Base-by-base conservation (phyloP, 2,113 vertebrate genomes). In the Montifringilla adamsi region DNA sequence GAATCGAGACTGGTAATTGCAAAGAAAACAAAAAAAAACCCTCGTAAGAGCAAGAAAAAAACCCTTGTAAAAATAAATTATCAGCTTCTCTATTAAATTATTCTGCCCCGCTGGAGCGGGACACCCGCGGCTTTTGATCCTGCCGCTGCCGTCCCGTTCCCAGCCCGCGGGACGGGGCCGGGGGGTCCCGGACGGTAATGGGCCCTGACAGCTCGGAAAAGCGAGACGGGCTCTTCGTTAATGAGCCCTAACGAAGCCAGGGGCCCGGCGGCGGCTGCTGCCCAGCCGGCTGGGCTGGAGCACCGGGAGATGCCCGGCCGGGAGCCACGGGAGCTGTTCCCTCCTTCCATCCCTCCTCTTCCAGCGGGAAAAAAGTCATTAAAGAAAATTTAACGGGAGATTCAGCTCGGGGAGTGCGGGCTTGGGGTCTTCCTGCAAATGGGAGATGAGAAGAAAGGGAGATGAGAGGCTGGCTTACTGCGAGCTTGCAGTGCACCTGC, bases 51-150 rank as follows among this genome's bases (percentile, higher is more conserved):
- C 53, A 63, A 49, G 75, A 74, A 43, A 49, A 64, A 31, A 6
- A 1, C 31, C 44, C 66, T 80, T 87, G 75, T 93, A 62, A 58
- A 92, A 94, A 92, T 95, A 94, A 90, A 78, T 82, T 9, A 44
- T 91, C 70, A 88, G 79, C 77, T 85, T 73, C 59, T 80, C 95
- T 90, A 97, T 97, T 96, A 97, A 97, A 97, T 97, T 96, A 44
- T 96, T 97, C 97, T 73, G 78, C 94, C 92, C 85, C 43, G 39
- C n/a, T 91, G 96, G 89, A 95, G 84, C 74, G 56, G 92, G 92
- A 46, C 95, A 79, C 91, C 89, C 89, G 3, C 3, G 2, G 77
- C 83, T 92, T 97, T 97, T 97, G 92, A 96, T 94, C 81, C 22
- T 39, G n/a, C 82, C 47, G 60, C 20, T 31, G 55, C 87, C 10